phyloP scores from a whole-genome alignment of 2,113 vertebrate genomes.

The Sander lucioperca region DNA sequence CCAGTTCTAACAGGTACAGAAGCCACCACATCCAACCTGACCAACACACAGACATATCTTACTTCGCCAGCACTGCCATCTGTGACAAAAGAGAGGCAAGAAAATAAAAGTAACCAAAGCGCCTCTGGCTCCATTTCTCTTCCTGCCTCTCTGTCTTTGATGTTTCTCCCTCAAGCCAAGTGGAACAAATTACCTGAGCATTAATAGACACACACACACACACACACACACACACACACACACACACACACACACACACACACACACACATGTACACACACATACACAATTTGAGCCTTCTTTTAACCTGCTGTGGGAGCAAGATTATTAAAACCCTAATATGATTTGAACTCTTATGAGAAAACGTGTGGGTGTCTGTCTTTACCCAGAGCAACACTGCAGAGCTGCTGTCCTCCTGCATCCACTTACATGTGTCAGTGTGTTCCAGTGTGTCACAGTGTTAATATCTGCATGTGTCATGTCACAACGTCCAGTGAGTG shows the following conservation, averaged over 20 bases:
- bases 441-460: background rate
- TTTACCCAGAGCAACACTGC: background rate
- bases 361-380: background rate
- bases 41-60: background rate
- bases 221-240: conserved; percentile 2
- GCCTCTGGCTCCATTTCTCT: conserved; percentile 2
- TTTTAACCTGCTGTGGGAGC: background rate
- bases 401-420: background rate
- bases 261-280: conserved; percentile 5
- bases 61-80: background rate
- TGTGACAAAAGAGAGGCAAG: conserved; percentile 21
- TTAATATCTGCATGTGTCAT: background rate
- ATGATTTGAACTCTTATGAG: background rate
- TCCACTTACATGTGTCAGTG: background rate
- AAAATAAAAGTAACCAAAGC: conserved; percentile 14
- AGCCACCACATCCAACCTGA: background rate
- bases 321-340: background rate
- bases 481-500: background rate
- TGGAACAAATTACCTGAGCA: conserved; percentile 9
- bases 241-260: background rate
- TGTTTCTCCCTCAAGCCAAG: conserved; percentile 7
- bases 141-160: background rate
- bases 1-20: background rate
- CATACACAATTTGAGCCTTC: background rate
- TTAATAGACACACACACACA: background rate